Evolutionary conservation across 2,797 vertebrate genomes (phyloP).

Genomic region (Eulemur albifrons): DNA sequence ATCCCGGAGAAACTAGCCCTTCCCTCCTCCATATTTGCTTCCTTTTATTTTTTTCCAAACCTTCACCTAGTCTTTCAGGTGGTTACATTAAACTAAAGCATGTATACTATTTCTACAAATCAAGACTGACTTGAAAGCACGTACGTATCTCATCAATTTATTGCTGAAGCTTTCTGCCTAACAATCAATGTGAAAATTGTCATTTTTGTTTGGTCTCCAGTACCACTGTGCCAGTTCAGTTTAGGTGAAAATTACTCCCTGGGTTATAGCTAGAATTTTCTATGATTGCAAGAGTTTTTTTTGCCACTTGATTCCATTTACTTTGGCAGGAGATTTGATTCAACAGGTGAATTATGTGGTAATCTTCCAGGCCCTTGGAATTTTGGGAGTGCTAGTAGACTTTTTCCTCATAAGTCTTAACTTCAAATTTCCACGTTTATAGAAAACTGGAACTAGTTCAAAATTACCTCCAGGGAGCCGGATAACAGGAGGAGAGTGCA

Average conservation of each 20-base stretch:
- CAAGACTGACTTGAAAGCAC: neutral
- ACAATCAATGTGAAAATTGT: constrained; percentile 17
- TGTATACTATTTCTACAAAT: neutral
- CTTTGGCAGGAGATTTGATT: neutral
- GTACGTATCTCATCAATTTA: neutral
- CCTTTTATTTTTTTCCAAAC: neutral
- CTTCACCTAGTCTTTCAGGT: neutral
- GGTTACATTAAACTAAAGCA: neutral
- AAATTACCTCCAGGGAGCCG: neutral
- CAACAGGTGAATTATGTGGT: neutral
- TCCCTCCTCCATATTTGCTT: neutral
- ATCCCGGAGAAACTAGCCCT: neutral
- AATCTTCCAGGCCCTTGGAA: neutral
- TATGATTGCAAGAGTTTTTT: neutral
- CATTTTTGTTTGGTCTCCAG: neutral
- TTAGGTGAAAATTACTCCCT: neutral
- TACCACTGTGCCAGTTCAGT: neutral
- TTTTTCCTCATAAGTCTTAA: neutral
- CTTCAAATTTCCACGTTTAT: neutral
- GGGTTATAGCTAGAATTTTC: neutral
- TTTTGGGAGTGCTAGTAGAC: neutral
- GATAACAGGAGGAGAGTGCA: too few species aligned
- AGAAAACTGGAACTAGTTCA: neutral
- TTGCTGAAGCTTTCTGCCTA: neutral
- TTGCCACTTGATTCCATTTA: neutral